Percentiles rank a stretch among this genome's conserved stretches.
Evolutionary conservation across 2,113 vertebrate genomes (phyloP).

Genomic region (Gymnocephalus cernua): DNA sequence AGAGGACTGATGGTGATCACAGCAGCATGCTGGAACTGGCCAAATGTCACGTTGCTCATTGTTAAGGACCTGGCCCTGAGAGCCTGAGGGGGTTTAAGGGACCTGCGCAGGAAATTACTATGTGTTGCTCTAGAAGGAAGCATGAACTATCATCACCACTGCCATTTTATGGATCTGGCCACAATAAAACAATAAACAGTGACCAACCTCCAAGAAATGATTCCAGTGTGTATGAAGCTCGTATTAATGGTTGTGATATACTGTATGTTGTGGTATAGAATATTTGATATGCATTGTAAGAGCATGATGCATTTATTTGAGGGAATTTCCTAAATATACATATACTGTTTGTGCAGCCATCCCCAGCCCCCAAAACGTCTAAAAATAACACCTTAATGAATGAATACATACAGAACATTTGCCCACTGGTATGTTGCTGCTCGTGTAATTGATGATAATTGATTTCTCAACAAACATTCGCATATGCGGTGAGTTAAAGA

Average conservation of each 20-base stretch:
- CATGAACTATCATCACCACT: not conserved
- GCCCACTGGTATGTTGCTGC: not conserved
- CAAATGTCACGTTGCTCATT: slow-evolving; percentile 72
- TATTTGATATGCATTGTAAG: not conserved
- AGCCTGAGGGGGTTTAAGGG: not conserved
- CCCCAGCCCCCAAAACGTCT: not conserved
- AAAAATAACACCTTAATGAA: not conserved
- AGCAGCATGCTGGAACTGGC: slow-evolving; percentile 70
- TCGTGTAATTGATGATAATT: not conserved
- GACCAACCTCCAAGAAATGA: not conserved
- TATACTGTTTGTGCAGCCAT: not conserved
- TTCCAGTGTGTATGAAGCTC: not conserved
- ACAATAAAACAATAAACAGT: slow-evolving; percentile 8
- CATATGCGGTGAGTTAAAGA: not conserved
- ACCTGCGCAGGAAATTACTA: slow-evolving; percentile 18
- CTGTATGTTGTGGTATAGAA: not conserved
- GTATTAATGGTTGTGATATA: not conserved
- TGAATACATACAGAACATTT: not conserved
- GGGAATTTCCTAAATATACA: not conserved
- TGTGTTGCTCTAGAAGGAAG: slow-evolving; percentile 2
- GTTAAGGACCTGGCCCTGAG: slow-evolving; percentile 12
- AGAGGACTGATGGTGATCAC: slow-evolving; percentile 63
- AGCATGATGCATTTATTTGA: not conserved
- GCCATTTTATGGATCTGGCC: slow-evolving; percentile 6
- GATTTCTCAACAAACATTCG: not conserved